These are phyloP conservation scores for Chiloscyllium plagiosum DNA, from an alignment of 2,113 vertebrate species.

Conservation along the genomic window DNA sequence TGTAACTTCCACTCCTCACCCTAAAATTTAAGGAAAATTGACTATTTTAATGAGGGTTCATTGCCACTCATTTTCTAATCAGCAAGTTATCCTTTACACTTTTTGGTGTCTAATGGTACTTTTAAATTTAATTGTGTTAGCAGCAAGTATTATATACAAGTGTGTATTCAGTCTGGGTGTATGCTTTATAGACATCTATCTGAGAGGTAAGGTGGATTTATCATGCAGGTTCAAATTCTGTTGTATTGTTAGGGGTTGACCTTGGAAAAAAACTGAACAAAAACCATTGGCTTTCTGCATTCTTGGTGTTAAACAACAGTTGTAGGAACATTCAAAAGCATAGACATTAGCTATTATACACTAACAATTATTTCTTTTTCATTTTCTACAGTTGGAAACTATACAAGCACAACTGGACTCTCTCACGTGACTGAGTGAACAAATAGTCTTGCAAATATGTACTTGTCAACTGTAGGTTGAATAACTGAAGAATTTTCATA, in stretches of 20 bases:
- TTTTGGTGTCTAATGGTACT: neutral
- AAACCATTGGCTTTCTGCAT: neutral
- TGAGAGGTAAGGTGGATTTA: neutral
- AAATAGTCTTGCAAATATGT: neutral
- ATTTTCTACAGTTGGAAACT: constrained; percentile 75
- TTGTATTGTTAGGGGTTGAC: neutral
- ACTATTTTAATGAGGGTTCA: neutral
- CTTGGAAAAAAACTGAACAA: neutral
- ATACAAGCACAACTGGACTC: constrained; percentile 95
- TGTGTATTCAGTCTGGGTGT: neutral
- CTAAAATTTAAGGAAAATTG: neutral
- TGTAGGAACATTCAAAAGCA: neutral
- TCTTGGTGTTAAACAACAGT: neutral
- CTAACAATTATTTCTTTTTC: neutral
- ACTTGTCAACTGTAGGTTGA: neutral
- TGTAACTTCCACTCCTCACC: neutral
- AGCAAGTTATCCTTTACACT: neutral
- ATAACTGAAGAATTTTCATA: neutral
- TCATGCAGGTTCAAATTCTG: neutral
- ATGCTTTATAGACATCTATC: neutral
- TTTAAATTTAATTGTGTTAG: neutral
- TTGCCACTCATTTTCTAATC: neutral
- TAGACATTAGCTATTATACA: neutral
- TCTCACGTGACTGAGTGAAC: constrained; percentile 65
- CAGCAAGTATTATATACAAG: neutral